A percentile compares a stretch with the other conserved stretches of the same genome.
These are phyloP conservation scores for Phragmatobia fuliginosa DNA, from an alignment of 2,888 invertebrate species.

Conservation along the genomic window DNA sequence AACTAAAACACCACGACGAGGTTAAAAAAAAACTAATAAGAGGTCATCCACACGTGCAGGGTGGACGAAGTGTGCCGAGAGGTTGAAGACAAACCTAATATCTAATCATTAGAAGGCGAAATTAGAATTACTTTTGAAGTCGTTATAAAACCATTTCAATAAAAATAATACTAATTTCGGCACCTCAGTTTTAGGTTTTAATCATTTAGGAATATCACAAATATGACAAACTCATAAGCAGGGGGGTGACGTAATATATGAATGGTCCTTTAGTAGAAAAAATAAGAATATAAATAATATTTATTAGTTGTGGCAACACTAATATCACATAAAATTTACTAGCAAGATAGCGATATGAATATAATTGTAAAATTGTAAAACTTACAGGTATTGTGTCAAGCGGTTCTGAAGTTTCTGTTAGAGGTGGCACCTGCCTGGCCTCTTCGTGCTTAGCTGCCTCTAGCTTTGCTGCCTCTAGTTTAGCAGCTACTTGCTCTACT, in stretches of 20 bases:
- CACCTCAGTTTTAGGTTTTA: not conserved
- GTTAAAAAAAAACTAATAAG: not conserved
- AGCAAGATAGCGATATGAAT: not conserved
- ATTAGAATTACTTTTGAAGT: too few relatives aligned
- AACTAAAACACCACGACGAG: not conserved
- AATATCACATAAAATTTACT: not conserved
- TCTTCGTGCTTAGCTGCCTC: conserved; percentile 38
- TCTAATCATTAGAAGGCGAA: not conserved
- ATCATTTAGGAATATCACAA: not conserved
- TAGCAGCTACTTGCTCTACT: conserved; percentile 56
- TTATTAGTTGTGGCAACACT: too few relatives aligned
- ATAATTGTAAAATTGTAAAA: not conserved
- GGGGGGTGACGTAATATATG: not conserved
- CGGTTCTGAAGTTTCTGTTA: conserved; percentile 25
- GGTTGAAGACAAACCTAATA: not conserved
- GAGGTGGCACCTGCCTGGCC: conserved; percentile 32
- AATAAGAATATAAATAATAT: not conserved
- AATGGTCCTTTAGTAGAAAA: not conserved
- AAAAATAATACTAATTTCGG: not conserved
- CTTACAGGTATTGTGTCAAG: conserved; percentile 34
- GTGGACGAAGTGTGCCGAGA: not conserved
- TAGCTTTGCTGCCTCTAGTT: conserved; percentile 59
- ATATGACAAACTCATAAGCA: not conserved
- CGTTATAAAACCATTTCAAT: too few relatives aligned
- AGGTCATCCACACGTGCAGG: not conserved